These are phyloP conservation scores for Motacilla alba DNA, from an alignment of 2,113 vertebrate genomes.

Conservation along the genomic window DNA sequence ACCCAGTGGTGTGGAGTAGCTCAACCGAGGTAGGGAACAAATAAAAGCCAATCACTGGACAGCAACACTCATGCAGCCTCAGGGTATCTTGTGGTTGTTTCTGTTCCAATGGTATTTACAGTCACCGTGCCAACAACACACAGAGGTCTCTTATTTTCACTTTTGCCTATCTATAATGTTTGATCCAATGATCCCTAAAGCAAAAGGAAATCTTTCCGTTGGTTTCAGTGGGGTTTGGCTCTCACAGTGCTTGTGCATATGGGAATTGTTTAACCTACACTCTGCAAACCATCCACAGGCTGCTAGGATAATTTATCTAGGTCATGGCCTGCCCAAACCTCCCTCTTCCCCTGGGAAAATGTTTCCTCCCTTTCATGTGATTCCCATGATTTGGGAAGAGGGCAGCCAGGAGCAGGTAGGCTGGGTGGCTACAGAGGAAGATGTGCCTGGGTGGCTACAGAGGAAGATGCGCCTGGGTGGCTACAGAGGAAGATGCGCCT, in stretches of 20 bases:
- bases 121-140: background rate
- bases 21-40: background rate
- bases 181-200: background rate
- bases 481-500: background rate
- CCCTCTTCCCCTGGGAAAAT: constrained; percentile 2
- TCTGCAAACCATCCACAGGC: background rate
- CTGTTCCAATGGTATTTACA: background rate
- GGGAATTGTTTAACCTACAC: background rate
- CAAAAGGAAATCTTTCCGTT: background rate
- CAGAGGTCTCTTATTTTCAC: background rate
- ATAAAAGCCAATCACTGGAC: background rate
- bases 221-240: background rate
- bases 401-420: background rate
- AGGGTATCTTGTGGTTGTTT: background rate
- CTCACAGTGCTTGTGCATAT: background rate
- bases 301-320: background rate
- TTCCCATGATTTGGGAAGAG: background rate
- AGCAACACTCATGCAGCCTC: background rate
- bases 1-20: background rate
- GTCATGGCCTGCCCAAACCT: background rate
- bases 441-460: too few relatives aligned
- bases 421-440: background rate
- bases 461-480: background rate
- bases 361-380: background rate
- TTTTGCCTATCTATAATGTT: background rate